Evolutionary conservation across 2,113 vertebrate species (phyloP), one percentile per base, ranked within the genome.

Genomic region (Chamaea fasciata): DNA sequence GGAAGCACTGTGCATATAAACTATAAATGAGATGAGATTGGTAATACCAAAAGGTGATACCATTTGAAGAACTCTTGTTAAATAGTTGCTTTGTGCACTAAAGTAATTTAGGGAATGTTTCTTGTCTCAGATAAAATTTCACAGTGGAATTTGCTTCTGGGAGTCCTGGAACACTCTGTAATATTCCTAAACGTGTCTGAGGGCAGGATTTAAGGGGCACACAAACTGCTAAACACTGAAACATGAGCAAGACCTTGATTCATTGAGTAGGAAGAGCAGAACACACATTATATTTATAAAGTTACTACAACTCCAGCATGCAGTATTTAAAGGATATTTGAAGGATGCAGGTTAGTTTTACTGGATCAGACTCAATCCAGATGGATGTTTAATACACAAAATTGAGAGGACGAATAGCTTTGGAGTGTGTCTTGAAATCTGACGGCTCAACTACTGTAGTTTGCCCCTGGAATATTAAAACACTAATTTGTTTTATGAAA

Each of bases 401-500:
- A 90, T 44, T 65, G 68, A 81, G 60, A 71, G 47, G 37, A 88
- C 42, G 33, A 70, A 15, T 50, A 68, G 33, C 50, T 81, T 90
- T 21, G 0, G 13, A 89, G 6, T 31, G 33, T 70, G 46, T 64
- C 81, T 85, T 89, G 77, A 83, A 85, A 87, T 85, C 62, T 90
- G 41, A 85, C 65, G 76, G 67, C 62, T 47, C 70, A 74, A 50
- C 78, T 94, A 50, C 71, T 59, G 35, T 77, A 44, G 63, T 83
- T 80, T 92, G 42, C 42, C 22, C 30, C 63, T 63, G 67, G 87
- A 95, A 91, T 95, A 65, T 90, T 83, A 85, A 91, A 79, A n/a
- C 42, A 62, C 30, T 85, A 23, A 77, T 92, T 94, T 88, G 23
- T 85, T 91, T 80, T 59, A 60, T 87, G 41, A 83, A 82, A 79